Evolutionary conservation across 2,113 vertebrate genomes (phyloP).

Genomic region (Blennius ocellaris): DNA sequence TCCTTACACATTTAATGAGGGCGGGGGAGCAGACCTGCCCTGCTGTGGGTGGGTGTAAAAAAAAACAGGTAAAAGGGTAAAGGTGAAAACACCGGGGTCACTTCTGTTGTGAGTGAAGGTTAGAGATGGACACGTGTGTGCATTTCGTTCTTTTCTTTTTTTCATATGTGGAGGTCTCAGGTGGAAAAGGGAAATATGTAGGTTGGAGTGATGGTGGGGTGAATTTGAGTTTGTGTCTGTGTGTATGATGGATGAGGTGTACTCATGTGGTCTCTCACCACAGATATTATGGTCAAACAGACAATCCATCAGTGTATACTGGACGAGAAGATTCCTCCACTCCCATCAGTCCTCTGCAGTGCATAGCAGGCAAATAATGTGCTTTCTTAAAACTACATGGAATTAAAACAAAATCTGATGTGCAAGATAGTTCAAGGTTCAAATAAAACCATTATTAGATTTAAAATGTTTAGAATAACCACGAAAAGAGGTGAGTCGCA

Average conservation of each 20-base stretch:
- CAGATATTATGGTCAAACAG: constrained; percentile 75
- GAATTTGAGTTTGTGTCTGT: constrained; percentile 46
- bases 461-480: too few species aligned
- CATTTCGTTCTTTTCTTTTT: not conserved
- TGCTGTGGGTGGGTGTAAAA: constrained; percentile 72
- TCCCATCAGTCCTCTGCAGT: constrained; percentile 23
- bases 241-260: constrained; percentile 74
- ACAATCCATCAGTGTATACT: constrained; percentile 72
- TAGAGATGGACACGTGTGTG: constrained; percentile 57
- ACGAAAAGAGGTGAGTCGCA: too few species aligned
- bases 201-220: constrained; percentile 58
- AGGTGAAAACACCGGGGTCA: constrained; percentile 71
- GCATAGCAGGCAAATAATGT: not conserved
- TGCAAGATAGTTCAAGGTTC: too few species aligned
- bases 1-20: constrained; percentile 37
- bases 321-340: constrained; percentile 69
- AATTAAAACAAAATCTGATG: too few species aligned
- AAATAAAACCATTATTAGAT: too few species aligned
- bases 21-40: constrained; percentile 32
- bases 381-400: not conserved
- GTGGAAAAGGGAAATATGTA: constrained; percentile 69
- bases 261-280: constrained; percentile 76
- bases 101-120: constrained; percentile 70
- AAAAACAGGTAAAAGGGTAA: constrained; percentile 18
- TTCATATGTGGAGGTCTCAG: constrained; percentile 69